Percentiles rank a stretch among this genome's conserved stretches.
These are phyloP conservation scores for Anastatus disparis DNA, from an alignment of 1,140 invertebrate genomes.

Conservation along the genomic window DNA sequence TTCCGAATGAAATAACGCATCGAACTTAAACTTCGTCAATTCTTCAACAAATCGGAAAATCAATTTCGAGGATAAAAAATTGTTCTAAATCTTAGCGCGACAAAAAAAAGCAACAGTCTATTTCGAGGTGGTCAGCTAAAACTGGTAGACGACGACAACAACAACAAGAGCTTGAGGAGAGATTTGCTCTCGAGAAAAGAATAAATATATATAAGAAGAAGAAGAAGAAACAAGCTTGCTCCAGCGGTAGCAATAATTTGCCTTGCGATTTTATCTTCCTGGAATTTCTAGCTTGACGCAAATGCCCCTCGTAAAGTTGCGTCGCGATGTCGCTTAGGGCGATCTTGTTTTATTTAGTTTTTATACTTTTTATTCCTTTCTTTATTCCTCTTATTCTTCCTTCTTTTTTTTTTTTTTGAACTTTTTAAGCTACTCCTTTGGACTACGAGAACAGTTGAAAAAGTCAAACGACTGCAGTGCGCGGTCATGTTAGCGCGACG, in stretches of 20 bases:
- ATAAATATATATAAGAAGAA: too few species aligned
- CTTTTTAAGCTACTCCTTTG: constrained; percentile 34
- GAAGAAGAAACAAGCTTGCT: constrained; percentile 28
- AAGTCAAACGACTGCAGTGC: constrained; percentile 39
- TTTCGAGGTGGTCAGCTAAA: constrained; percentile 6
- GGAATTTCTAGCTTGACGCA: constrained; percentile 58
- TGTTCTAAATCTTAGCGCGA: too few species aligned
- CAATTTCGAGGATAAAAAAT: too few species aligned
- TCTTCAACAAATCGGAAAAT: too few species aligned
- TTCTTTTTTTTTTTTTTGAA: neutral
- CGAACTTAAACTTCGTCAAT: too few species aligned
- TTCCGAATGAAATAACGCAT: too few species aligned
- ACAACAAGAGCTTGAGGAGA: neutral
- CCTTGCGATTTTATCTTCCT: constrained; percentile 57
- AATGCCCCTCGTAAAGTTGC: constrained; percentile 59
- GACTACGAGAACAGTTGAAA: constrained; percentile 47
- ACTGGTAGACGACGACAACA: constrained; percentile 9
- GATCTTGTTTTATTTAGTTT: constrained; percentile 46
- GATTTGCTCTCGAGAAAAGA: too few species aligned
- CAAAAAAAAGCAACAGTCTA: too few species aligned
- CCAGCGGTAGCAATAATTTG: constrained; percentile 58
- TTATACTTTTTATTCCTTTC: neutral
- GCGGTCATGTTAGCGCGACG: neutral
- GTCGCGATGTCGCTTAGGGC: constrained; percentile 56
- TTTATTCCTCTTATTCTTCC: neutral